A percentile compares a stretch with the other conserved stretches of the same genome.
Conservation (phyloP, 1,140 invertebrate genomes). For the Panulirus ornatus region DNA sequence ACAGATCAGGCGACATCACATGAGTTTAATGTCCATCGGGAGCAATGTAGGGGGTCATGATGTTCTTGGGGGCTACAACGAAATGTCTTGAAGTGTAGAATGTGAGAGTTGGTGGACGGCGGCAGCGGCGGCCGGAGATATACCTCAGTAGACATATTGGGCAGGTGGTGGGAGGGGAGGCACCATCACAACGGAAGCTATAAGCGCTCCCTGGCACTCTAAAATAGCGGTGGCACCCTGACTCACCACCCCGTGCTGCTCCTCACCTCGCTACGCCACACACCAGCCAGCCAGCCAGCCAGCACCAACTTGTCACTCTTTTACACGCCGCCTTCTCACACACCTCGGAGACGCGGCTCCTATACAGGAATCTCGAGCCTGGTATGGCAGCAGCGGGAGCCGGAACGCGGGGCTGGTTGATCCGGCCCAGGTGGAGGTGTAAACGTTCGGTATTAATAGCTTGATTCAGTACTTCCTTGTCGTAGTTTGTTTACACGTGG, state of each 20-base stretch:
- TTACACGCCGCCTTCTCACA: background rate
- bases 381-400: too few species aligned
- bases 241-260: background rate
- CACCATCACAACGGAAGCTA: background rate
- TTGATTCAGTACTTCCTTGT: background rate
- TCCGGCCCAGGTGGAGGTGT: background rate
- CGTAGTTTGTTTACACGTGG: background rate
- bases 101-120: too few species aligned
- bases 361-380: too few species aligned
- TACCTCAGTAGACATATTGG: too few species aligned
- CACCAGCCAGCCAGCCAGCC: background rate
- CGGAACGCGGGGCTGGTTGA: background rate
- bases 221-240: background rate
- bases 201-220: constrained; percentile 9
- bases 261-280: background rate
- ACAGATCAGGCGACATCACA: too few species aligned
- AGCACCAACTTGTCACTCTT: background rate
- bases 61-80: too few species aligned
- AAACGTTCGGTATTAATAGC: constrained; percentile 20
- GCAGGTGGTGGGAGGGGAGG: too few species aligned
- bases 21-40: too few species aligned
- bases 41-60: too few species aligned
- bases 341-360: too few species aligned
- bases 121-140: too few species aligned
- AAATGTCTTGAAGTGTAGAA: too few species aligned